These are phyloP conservation scores for Macrochelys suwanniensis DNA, from an alignment of 2,797 vertebrate genomes.

Conservation along the genomic window DNA sequence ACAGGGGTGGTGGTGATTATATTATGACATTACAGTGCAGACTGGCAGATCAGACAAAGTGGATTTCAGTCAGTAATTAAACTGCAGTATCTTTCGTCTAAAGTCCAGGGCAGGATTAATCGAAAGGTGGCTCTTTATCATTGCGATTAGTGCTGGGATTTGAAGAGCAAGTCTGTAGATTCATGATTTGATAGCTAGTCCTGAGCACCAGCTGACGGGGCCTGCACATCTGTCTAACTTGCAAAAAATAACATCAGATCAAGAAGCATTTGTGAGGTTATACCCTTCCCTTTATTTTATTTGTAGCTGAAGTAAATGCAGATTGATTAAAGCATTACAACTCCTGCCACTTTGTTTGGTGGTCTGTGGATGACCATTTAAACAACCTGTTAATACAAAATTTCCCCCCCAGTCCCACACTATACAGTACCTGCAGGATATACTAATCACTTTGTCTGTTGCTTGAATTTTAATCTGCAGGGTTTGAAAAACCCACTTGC, in stretches of 20 bases:
- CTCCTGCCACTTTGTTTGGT: constrained; percentile 46
- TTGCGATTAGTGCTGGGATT: constrained; percentile 79
- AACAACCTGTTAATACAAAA: constrained; percentile 26
- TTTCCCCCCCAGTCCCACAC: not conserved
- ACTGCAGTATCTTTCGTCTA: constrained; percentile 82
- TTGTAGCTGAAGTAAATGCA: constrained; percentile 72
- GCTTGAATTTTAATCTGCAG: constrained; percentile 33
- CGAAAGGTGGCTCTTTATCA: constrained; percentile 83
- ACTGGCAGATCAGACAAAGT: constrained; percentile 85
- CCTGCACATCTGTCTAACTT: constrained; percentile 76
- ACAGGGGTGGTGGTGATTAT: constrained; percentile 80
- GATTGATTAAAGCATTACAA: constrained; percentile 67
- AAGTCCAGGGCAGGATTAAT: constrained; percentile 85
- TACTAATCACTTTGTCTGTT: constrained; percentile 26
- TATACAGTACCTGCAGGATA: not conserved
- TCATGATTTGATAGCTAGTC: constrained; percentile 75
- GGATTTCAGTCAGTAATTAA: constrained; percentile 87
- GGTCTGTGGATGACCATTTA: constrained; percentile 41
- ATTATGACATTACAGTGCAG: constrained; percentile 84
- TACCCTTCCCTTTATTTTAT: constrained; percentile 63
- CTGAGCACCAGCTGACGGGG: constrained; percentile 65
- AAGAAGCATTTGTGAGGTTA: constrained; percentile 72
- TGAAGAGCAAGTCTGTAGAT: constrained; percentile 79
- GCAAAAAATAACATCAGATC: constrained; percentile 79
- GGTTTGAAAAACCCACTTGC: not conserved